Evolutionary conservation across 2,888 invertebrate genomes (phyloP), one percentile per base, ranked within the genome.

Genomic region (Orchesellides sinensis): DNA sequence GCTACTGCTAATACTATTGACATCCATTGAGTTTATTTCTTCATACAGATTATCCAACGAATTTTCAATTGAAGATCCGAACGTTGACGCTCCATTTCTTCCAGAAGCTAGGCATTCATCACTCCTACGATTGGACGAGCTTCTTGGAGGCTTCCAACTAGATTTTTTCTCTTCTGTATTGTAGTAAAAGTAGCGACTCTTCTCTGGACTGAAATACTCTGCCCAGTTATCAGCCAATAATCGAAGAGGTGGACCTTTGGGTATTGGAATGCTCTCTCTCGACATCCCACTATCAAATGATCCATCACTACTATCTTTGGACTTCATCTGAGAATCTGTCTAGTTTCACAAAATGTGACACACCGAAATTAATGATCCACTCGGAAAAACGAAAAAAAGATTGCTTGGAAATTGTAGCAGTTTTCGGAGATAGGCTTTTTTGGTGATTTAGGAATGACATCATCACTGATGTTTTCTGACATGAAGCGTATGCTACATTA

Each of bases 131-230:
- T 54, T 77, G 12, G 85, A 83, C 19, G 85, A 85, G 73, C 83
- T 81, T 56, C 88, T 68, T 59, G 88, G 88, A 19, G 88, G 88
- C 73, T 88, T 88, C 87, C 87, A 88, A 66, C 87, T 87, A 8
- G 84, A 83, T 54, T 78, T 68, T 52, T 84, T 84, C 17, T 83
- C 87, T 21, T 84, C 74, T n/a, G 63, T 54, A 61, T 88, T 88
- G 65, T 87, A 87, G 61, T 88, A 88, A 73, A 84, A 87, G 65
- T 85, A 83, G 59, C 88, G 78, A 8, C 74, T 66, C 23, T 66
- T 78, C 49, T 84, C 83, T 3, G 77, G 68, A 45, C 84, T 83
- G 49, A 75, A 83, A 72, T 87, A 88, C 52, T 88, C 88, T 0
- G 72, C 82, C 88, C 88, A 88, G 65, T 87, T 87, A 47, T 88